Evolutionary conservation across 2,888 invertebrate genomes (phyloP), one percentile per base, ranked within the genome.

Genomic region (Agriopis marginaria): DNA sequence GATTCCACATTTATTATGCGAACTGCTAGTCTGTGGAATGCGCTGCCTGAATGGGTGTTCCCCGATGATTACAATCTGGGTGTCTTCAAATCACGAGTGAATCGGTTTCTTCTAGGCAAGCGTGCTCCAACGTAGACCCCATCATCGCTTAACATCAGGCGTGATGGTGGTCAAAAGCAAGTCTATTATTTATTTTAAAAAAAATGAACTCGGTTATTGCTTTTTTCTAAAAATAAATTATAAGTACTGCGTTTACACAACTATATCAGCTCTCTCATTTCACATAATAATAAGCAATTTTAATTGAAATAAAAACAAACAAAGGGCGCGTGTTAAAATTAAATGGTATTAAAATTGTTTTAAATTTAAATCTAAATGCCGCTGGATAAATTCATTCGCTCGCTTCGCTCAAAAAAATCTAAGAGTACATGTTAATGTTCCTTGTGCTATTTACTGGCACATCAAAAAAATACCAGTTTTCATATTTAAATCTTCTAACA

Each of bases 301-400:
- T 47, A 58, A 67, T 56, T 63, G 56, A 63, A 45, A 51, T 32
- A 62, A 58, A 61, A 66, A 56, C 55, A 66, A 50, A 56, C 44
- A 32, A 50, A 40, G 12, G 55, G 11, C 56, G 50, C 45, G 11
- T 53, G 17, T 17, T 66, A 39, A 54, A 68, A 42, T 11, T 58
- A 45, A 58, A 60, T 63, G 63, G 53, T 47, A 49, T 32, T 32
- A 42, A 8, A 42, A 42, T 3, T 42, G 6, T 42, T 42, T 58
- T 42, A 60, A 50, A 64, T 68, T 63, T 44, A 44, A 56, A 56
- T 56, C 17, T 42, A 68, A 53, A 59, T 14, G 44, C 49, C 8
- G 17, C 23, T 14, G 40, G n/a, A 47, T n/a, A 49, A 66, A 60
- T 61, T 60, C 40, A 47, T 11, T 53, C 53, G 42, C 47, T 12